Conservation (phyloP, 2,113 vertebrate genomes). For the Prunella himalayana region DNA sequence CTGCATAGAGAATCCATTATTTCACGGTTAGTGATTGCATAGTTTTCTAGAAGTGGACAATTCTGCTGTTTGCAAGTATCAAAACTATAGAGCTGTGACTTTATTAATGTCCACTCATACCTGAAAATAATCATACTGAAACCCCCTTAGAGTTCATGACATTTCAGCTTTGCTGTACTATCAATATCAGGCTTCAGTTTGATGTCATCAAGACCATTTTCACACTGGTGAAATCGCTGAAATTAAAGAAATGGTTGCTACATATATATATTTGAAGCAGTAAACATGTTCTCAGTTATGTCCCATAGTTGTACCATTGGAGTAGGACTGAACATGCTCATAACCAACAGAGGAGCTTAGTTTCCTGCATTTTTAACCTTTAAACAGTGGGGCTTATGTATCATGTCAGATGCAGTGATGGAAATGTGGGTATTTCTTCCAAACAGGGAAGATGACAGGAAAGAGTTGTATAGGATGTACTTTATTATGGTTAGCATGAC, state of each 20-base stretch:
- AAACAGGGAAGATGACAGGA: neutral
- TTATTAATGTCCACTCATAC: neutral
- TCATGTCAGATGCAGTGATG: neutral
- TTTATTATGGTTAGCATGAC: neutral
- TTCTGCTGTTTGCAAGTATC: neutral
- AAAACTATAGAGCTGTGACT: neutral
- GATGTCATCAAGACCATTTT: neutral
- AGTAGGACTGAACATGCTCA: neutral
- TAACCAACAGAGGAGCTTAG: neutral
- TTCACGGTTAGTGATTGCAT: neutral
- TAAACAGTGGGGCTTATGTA: neutral
- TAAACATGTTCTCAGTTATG: neutral
- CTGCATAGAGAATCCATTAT: neutral
- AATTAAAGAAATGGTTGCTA: neutral
- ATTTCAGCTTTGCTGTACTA: neutral
- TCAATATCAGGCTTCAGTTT: neutral
- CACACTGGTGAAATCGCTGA: neutral
- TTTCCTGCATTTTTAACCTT: neutral
- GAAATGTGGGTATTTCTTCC: neutral
- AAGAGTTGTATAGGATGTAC: neutral
- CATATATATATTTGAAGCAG: neutral
- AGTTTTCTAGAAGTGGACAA: neutral
- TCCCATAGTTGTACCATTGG: neutral
- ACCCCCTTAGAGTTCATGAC: neutral
- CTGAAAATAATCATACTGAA: neutral